Percentiles rank a stretch among this genome's conserved stretches.
phyloP scores from a whole-genome alignment of 2,113 vertebrate species.

The Stegastes partitus region DNA sequence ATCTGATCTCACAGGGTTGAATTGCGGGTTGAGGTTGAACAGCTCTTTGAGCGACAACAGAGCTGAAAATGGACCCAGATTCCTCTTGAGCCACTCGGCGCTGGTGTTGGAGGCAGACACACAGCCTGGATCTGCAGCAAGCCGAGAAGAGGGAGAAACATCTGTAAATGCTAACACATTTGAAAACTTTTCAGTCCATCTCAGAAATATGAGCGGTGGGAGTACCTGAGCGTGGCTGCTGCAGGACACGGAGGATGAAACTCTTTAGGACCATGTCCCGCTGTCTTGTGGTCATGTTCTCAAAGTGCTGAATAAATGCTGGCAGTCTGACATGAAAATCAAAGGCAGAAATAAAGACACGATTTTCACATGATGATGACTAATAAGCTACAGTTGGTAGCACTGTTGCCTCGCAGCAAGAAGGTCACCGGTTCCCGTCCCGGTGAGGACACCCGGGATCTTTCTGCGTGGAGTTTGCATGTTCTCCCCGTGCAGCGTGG shows the following conservation, averaged over 20 bases:
- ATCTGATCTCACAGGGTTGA: constrained; percentile 70
- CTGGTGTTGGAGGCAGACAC: constrained; percentile 58
- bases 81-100: constrained; percentile 68
- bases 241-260: constrained; percentile 66
- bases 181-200: neutral
- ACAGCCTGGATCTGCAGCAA: constrained; percentile 67
- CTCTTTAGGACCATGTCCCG: constrained; percentile 23
- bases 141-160: neutral
- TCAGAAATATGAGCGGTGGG: accelerated
- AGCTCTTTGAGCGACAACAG: constrained; percentile 55
- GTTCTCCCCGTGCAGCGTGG: no score
- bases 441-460: no score
- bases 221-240: constrained; percentile 49
- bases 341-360: neutral
- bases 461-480: no score
- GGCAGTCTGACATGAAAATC: constrained; percentile 51
- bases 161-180: neutral
- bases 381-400: no score
- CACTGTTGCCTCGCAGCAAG: no score
- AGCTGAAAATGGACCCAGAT: constrained; percentile 72
- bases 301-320: constrained; percentile 34
- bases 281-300: constrained; percentile 4
- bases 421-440: no score
- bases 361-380: neutral
- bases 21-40: constrained; percentile 64